Percentiles rank a stretch among this genome's conserved stretches.
phyloP scores from a whole-genome alignment of 1,140 invertebrate species.

The Zaprionus gabonicus region DNA sequence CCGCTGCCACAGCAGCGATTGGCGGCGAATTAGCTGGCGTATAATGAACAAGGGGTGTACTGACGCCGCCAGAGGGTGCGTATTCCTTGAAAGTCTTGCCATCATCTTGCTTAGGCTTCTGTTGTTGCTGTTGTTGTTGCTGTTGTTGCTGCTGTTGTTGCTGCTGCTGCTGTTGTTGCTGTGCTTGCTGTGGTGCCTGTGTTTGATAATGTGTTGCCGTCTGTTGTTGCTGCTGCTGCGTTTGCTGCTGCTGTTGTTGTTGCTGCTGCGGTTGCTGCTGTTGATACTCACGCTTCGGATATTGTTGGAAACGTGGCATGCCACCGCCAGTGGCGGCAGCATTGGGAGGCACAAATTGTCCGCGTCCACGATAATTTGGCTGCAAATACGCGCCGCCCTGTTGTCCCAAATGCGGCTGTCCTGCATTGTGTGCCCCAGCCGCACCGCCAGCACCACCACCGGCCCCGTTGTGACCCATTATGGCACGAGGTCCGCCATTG shows the following conservation, averaged over 20 bases:
- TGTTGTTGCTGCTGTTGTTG: constrained; percentile 56
- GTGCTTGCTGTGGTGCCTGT: constrained; percentile 39
- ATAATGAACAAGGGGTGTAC: constrained; percentile 67
- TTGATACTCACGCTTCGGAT: constrained; percentile 78
- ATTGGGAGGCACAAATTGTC: constrained; percentile 75
- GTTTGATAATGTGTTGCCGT: constrained; percentile 28
- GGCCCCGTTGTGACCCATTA: constrained; percentile 68
- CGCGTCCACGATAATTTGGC: constrained; percentile 65
- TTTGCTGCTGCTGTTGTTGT: constrained; percentile 39
- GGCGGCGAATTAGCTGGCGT: constrained; percentile 78
- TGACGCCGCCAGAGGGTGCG: constrained; percentile 37
- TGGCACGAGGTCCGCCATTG: constrained; percentile 70
- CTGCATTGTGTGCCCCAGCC: constrained; percentile 48
- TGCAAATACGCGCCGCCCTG: constrained; percentile 67
- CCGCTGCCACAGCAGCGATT: constrained; percentile 75
- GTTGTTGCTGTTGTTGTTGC: constrained; percentile 37
- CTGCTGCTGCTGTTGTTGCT: constrained; percentile 41
- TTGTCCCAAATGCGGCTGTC: constrained; percentile 71
- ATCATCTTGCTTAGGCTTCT: constrained; percentile 39
- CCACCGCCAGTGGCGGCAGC: constrained; percentile 57
- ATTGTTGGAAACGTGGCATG: constrained; percentile 79
- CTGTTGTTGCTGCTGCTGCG: constrained; percentile 55
- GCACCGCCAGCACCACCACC: constrained; percentile 53
- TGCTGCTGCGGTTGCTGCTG: constrained; percentile 65
- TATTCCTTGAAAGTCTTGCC: constrained; percentile 54